These are phyloP conservation scores for Bubo bubo DNA, from an alignment of 2,113 vertebrate genomes.

Conservation along the genomic window DNA sequence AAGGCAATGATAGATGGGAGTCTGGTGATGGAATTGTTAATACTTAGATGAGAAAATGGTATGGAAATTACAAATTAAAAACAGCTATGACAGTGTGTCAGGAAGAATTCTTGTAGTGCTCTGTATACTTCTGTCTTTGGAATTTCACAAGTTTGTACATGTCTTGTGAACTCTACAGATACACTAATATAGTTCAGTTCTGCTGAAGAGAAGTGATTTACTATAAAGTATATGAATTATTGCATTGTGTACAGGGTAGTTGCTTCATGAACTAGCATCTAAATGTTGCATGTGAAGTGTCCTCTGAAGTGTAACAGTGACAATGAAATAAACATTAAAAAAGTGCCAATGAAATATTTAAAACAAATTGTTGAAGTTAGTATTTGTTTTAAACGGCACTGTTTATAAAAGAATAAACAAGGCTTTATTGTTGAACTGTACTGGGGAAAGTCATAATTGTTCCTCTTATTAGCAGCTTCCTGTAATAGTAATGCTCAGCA, in stretches of 20 bases:
- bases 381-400: not conserved
- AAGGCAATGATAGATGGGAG: slow-evolving; percentile 74
- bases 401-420: not conserved
- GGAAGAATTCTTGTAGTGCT: not conserved
- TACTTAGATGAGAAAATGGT: slow-evolving; percentile 11
- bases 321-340: not conserved
- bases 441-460: not conserved
- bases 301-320: not conserved
- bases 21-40: not conserved
- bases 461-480: not conserved
- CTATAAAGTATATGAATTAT: not conserved
- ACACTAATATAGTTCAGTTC: not conserved
- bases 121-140: not conserved
- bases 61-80: slow-evolving; percentile 54
- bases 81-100: not conserved
- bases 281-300: not conserved
- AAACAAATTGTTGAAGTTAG: not conserved
- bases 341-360: not conserved
- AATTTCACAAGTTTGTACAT: not conserved
- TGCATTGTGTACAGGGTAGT: not conserved
- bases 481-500: not conserved
- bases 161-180: not conserved
- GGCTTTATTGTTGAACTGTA: not conserved
- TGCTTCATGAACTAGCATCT: not conserved
- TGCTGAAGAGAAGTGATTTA: not conserved